Evolutionary conservation across 2,888 invertebrate genomes (phyloP).

Genomic region (Gasteruption jaculator): DNA sequence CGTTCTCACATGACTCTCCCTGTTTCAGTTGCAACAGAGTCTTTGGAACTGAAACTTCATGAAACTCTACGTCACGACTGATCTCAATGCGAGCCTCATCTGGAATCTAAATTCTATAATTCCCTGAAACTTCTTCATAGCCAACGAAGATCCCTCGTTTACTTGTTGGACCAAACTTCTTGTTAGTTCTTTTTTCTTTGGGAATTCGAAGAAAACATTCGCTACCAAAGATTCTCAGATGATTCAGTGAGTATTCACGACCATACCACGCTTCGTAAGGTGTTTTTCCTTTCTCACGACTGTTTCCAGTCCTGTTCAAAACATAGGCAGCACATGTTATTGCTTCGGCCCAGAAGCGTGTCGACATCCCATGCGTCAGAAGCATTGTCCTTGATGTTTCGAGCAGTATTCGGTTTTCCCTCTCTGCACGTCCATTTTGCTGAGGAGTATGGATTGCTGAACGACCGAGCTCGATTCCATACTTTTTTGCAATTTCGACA

Average conservation of each 20-base stretch:
- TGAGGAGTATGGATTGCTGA: slow-evolving; percentile 12
- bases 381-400: slow-evolving; percentile 16
- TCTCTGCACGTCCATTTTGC: slow-evolving; percentile 15
- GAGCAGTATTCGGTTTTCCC: slow-evolving; percentile 11
- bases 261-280: slow-evolving; percentile 5
- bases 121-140: slow-evolving; percentile 1
- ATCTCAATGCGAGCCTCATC: slow-evolving; percentile 5
- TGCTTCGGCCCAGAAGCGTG: slow-evolving; percentile 16
- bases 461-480: slow-evolving; percentile 10
- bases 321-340: slow-evolving; percentile 13
- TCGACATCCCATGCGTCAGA: slow-evolving; percentile 14
- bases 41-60: background rate
- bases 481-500: slow-evolving; percentile 9
- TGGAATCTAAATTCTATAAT: slow-evolving; percentile 10
- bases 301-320: slow-evolving; percentile 5
- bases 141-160: slow-evolving; percentile 1
- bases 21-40: slow-evolving; percentile 4
- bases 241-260: background rate
- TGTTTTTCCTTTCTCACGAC: slow-evolving; percentile 1
- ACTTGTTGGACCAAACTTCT: slow-evolving; percentile 6
- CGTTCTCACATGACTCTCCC: too few species aligned
- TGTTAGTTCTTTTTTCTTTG: background rate
- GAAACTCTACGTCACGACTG: slow-evolving; percentile 13
- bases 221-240: slow-evolving; percentile 5
- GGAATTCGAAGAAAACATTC: slow-evolving; percentile 8